A percentile compares a stretch with the other conserved stretches of the same genome.
phyloP scores from a whole-genome alignment of 2,113 vertebrate genomes.

The Electrona antarctica region DNA sequence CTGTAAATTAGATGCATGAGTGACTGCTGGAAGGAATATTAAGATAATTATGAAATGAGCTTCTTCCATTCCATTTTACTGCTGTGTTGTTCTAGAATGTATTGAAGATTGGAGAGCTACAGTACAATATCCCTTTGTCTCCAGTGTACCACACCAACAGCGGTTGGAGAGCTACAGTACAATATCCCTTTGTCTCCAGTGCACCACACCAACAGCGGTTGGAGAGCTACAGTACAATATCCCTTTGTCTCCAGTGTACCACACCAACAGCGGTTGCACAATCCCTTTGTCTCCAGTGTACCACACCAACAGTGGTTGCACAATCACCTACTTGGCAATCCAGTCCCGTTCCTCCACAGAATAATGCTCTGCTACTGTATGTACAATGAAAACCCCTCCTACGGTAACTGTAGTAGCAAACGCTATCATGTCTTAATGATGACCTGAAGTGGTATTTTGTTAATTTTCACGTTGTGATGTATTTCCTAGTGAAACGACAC shows the following conservation, averaged over 20 bases:
- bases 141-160: not conserved
- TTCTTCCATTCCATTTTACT: slow-evolving; percentile 49
- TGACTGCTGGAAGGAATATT: slow-evolving; percentile 38
- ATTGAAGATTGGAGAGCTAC: slow-evolving; percentile 10
- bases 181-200: slow-evolving; percentile 25
- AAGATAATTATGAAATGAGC: slow-evolving; percentile 25
- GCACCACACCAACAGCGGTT: not conserved
- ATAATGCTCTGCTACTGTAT: not conserved
- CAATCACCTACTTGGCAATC: too few species aligned
- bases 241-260: slow-evolving; percentile 23
- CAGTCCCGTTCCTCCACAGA: not conserved
- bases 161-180: slow-evolving; percentile 23
- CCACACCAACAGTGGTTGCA: not conserved
- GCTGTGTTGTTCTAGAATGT: slow-evolving; percentile 42
- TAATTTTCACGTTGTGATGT: too few species aligned
- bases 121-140: slow-evolving; percentile 27
- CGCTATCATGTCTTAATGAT: too few species aligned
- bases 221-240: slow-evolving; percentile 23
- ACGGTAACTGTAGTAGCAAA: too few species aligned
- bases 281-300: slow-evolving; percentile 24
- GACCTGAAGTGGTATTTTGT: too few species aligned
- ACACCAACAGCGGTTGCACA: not conserved
- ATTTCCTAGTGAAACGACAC: too few species aligned
- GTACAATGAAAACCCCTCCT: too few species aligned
- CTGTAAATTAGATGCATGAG: slow-evolving; percentile 36